phyloP scores from a whole-genome alignment of 1,140 invertebrate species.

The Parasteatoda tepidariorum region DNA sequence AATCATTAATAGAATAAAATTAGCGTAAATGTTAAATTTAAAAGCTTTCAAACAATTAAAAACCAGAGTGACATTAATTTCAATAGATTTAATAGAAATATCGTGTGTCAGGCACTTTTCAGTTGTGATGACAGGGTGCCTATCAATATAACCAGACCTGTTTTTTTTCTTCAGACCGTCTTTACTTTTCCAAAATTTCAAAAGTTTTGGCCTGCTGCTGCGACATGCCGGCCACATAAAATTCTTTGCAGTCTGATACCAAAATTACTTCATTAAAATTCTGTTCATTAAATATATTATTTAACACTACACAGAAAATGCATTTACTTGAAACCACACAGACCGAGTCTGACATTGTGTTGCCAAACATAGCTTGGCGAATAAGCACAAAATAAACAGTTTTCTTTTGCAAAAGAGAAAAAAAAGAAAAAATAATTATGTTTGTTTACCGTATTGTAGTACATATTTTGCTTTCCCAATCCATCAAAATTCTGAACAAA shows the following conservation, averaged over 20 bases:
- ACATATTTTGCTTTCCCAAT: background rate
- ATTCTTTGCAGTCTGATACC: conserved; percentile 49
- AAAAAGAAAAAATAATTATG: background rate
- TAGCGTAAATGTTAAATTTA: too few species aligned
- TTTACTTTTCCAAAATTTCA: conserved; percentile 59
- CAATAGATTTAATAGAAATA: background rate
- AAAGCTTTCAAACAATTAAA: too few species aligned
- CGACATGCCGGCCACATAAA: conserved; percentile 61
- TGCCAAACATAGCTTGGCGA: background rate
- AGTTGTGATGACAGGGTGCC: background rate
- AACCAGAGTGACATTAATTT: too few species aligned
- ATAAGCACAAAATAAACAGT: background rate
- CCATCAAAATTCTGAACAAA: too few species aligned
- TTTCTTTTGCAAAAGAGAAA: too few species aligned
- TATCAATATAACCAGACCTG: conserved; percentile 33
- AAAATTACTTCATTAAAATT: conserved; percentile 2
- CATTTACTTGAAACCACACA: conserved; percentile 32
- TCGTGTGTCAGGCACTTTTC: too few species aligned
- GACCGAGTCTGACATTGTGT: conserved; percentile 7
- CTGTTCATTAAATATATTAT: conserved; percentile 8
- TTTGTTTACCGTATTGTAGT: background rate
- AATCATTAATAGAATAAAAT: too few species aligned
- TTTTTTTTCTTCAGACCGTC: conserved; percentile 58
- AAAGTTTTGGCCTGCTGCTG: conserved; percentile 58
- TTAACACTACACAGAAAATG: conserved; percentile 54